These are phyloP conservation scores for Tachina fera DNA, from an alignment of 2,888 invertebrate genomes.

Conservation along the genomic window DNA sequence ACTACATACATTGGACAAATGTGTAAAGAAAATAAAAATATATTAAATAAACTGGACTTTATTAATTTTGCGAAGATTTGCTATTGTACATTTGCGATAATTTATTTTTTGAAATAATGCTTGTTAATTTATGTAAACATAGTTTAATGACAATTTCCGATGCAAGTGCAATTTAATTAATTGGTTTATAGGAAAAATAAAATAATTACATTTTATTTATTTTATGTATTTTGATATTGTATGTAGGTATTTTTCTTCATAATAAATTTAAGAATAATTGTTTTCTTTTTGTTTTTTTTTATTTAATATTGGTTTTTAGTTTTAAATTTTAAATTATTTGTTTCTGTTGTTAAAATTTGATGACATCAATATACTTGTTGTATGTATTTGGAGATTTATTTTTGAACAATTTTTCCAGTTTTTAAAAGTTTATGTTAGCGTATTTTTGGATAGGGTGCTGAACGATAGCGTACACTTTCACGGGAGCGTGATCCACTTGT, in stretches of 20 bases:
- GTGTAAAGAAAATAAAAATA: neutral
- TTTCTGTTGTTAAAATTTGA: constrained; percentile 38
- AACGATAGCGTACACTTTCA: constrained; percentile 82
- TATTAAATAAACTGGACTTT: neutral
- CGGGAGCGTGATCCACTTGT: constrained; percentile 82
- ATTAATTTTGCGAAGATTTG: neutral
- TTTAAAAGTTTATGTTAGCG: constrained; percentile 76
- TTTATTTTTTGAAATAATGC: neutral
- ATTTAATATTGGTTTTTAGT: constrained; percentile 33
- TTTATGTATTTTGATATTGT: constrained; percentile 44
- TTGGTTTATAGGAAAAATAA: constrained; percentile 20
- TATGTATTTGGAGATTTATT: constrained; percentile 40
- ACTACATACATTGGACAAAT: neutral
- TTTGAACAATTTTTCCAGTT: constrained; percentile 39
- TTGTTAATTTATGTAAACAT: neutral
- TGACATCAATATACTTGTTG: constrained; percentile 40
- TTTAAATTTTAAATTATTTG: constrained; percentile 33
- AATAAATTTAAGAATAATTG: constrained; percentile 53
- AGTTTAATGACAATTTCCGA: neutral
- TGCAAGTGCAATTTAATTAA: constrained; percentile 79
- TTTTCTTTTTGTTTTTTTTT: constrained; percentile 33
- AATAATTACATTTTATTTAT: constrained; percentile 29
- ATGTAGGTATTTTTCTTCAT: constrained; percentile 48
- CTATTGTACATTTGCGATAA: neutral
- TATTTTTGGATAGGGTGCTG: constrained; percentile 82